Conservation (phyloP, 2,797 vertebrate species). For the Eurystomus glaucurus region DNA sequence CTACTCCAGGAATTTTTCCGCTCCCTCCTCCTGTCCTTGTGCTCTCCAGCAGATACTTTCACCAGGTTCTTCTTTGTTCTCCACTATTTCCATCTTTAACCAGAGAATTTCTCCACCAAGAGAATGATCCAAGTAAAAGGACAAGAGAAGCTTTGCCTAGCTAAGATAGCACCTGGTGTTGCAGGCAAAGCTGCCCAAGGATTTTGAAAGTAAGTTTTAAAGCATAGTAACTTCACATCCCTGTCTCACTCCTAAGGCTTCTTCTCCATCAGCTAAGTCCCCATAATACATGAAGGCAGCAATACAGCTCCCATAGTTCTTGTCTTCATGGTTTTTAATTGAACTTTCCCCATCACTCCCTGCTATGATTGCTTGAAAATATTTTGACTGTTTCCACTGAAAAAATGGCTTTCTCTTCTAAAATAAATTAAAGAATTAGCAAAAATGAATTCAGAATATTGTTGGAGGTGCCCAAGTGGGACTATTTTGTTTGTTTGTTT, state of each 20-base stretch:
- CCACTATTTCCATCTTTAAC: background rate
- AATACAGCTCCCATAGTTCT: background rate
- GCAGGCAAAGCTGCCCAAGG: background rate
- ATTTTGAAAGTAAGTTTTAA: background rate
- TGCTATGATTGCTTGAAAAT: background rate
- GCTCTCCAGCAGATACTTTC: background rate
- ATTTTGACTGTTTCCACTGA: background rate
- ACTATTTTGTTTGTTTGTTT: background rate
- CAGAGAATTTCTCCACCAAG: background rate
- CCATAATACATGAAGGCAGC: accelerated
- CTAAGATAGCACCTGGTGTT: background rate
- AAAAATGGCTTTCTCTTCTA: background rate
- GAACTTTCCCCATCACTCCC: background rate
- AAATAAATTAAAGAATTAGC: background rate
- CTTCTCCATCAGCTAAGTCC: background rate
- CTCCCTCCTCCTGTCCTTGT: background rate
- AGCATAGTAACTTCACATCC: accelerated
- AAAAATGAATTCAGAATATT: background rate
- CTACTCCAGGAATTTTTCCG: background rate
- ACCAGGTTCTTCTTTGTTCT: background rate
- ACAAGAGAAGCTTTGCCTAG: background rate
- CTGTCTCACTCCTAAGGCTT: background rate
- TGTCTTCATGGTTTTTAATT: background rate
- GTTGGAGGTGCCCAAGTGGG: background rate
- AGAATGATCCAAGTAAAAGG: background rate